phyloP scores from a whole-genome alignment of 2,888 invertebrate species.

The Muschampia plurimacula region DNA sequence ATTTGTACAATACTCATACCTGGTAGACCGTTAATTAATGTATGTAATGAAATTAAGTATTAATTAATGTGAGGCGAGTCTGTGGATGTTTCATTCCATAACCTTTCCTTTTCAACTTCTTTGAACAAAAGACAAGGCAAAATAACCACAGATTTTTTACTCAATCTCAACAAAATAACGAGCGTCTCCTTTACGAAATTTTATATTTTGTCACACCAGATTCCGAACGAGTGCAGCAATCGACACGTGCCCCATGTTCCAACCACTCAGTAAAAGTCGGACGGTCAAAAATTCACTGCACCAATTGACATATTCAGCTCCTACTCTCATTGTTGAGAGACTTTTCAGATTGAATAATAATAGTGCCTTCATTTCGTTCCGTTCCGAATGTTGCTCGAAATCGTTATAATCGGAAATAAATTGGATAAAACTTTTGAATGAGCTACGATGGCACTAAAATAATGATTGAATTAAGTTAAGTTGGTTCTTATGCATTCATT shows the following conservation, averaged over 20 bases:
- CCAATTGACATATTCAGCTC: slow-evolving; percentile 20
- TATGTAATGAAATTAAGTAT: too few species aligned
- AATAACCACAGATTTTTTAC: neutral
- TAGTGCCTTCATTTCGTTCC: neutral
- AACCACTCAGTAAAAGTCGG: slow-evolving; percentile 14
- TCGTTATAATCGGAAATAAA: slow-evolving; percentile 1
- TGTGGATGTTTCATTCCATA: neutral
- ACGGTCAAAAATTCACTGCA: slow-evolving; percentile 20
- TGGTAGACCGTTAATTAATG: too few species aligned
- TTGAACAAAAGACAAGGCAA: neutral
- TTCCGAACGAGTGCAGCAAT: slow-evolving; percentile 10
- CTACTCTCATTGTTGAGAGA: neutral
- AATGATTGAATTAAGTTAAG: neutral
- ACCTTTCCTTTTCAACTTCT: neutral
- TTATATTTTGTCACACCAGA: neutral
- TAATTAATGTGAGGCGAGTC: too few species aligned
- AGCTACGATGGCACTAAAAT: neutral
- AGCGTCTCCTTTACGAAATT: neutral
- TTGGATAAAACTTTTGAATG: neutral
- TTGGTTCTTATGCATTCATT: neutral
- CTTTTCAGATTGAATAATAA: slow-evolving; percentile 1
- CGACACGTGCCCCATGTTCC: slow-evolving; percentile 14
- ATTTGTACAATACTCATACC: too few species aligned
- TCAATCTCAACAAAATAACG: neutral
- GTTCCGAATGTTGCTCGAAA: neutral